phyloP scores from a whole-genome alignment of 2,888 invertebrate species.

The Mythimna impura region DNA sequence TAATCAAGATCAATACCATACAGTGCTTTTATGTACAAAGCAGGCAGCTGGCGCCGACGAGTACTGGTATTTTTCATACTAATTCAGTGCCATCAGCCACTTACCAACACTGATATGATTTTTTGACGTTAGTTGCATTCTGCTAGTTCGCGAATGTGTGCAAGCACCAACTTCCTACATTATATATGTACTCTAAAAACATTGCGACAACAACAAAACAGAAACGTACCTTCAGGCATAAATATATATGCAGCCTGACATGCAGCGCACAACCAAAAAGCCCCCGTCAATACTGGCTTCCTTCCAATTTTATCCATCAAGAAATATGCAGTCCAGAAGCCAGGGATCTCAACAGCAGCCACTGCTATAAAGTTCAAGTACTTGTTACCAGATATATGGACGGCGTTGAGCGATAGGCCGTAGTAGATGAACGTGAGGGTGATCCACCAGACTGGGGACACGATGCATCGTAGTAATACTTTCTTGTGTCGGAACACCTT shows the following conservation, averaged over 20 bases:
- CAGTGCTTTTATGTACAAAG: neutral
- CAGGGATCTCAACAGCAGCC: conserved; percentile 92
- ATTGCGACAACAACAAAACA: neutral
- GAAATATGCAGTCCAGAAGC: conserved; percentile 90
- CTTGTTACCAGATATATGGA: conserved; percentile 91
- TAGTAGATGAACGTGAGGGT: conserved; percentile 92
- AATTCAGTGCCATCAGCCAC: neutral
- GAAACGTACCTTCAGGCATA: conserved; percentile 83
- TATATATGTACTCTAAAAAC: neutral
- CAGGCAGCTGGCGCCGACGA: neutral
- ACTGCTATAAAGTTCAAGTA: conserved; percentile 92
- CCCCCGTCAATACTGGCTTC: conserved; percentile 89
- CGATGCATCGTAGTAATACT: conserved; percentile 70
- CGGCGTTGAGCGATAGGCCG: conserved; percentile 92
- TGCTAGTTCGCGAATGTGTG: neutral
- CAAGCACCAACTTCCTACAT: neutral
- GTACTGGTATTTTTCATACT: no score
- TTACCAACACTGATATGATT: neutral
- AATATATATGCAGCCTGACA: conserved; percentile 90
- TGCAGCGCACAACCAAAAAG: conserved; percentile 90
- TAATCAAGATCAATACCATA: neutral
- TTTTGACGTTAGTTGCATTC: neutral
- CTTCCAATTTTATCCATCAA: conserved; percentile 91
- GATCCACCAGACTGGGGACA: conserved; percentile 91
- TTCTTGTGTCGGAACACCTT: conserved; percentile 73